Evolutionary conservation across 92 coral and sea anemone species (phyloP).

Genomic region (Epizoanthus stellaris): DNA sequence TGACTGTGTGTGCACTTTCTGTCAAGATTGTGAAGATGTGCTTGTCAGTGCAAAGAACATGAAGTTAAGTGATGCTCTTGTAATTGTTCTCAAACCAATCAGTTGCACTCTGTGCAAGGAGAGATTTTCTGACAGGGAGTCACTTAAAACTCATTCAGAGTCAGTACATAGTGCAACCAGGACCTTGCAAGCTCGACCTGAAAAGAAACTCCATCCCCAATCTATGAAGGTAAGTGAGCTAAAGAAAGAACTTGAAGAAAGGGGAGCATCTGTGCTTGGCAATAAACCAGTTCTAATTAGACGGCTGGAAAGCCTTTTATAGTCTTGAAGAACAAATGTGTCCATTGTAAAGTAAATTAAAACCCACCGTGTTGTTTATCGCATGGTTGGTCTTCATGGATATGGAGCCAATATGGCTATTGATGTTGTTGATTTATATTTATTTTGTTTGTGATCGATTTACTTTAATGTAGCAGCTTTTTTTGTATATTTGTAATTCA

Average conservation of each 20-base stretch:
- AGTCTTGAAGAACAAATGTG: too few species aligned
- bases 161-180: neutral
- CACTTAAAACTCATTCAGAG: neutral
- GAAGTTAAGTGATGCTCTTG: neutral
- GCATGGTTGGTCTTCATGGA: too few species aligned
- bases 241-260: neutral
- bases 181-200: neutral
- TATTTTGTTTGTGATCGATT: too few species aligned
- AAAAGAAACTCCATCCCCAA: neutral
- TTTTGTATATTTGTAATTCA: too few species aligned
- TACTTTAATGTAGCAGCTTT: too few species aligned
- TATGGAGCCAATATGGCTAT: too few species aligned
- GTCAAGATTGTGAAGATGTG: conserved; percentile 49
- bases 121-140: neutral
- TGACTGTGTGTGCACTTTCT: conserved; percentile 30
- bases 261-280: neutral
- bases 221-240: neutral
- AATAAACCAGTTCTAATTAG: neutral
- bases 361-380: too few species aligned
- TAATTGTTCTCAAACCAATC: neutral
- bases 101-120: neutral
- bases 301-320: neutral
- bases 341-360: too few species aligned
- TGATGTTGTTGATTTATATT: too few species aligned
- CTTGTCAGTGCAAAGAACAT: conserved; percentile 39